Evolutionary conservation across 2,113 vertebrate genomes (phyloP).

Genomic region (Albula goreensis): DNA sequence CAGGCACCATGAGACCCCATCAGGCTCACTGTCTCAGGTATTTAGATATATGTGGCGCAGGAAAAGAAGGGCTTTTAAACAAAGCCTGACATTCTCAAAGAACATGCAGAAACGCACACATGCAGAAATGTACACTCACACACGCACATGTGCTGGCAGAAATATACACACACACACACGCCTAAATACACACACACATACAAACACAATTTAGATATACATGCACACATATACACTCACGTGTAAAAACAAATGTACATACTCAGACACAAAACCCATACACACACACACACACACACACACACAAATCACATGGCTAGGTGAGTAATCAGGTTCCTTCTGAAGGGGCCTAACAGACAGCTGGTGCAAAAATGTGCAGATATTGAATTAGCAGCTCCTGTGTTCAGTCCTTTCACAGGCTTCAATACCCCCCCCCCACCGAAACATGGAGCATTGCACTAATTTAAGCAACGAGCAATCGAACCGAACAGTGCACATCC

Average conservation of each 20-base stretch:
- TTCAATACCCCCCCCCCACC: background rate
- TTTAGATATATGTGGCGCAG: background rate
- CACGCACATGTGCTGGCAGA: background rate
- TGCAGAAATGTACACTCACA: too few species aligned
- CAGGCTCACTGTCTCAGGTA: background rate
- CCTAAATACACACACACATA: constrained; percentile 47
- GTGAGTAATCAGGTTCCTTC: background rate
- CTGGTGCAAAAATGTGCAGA: background rate
- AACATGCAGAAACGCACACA: background rate
- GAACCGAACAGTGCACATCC: background rate
- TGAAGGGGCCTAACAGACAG: background rate
- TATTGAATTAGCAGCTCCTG: background rate
- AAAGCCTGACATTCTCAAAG: background rate
- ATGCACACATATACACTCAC: background rate
- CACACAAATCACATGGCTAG: background rate
- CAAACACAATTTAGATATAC: constrained; percentile 29
- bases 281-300: background rate
- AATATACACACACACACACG: constrained; percentile 20
- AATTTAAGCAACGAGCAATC: background rate
- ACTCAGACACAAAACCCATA: background rate
- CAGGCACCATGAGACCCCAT: background rate
- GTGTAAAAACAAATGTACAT: background rate
- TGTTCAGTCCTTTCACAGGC: background rate
- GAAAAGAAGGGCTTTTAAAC: background rate
- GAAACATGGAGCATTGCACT: background rate